Percentiles rank a stretch among this genome's conserved stretches.
Conservation (phyloP, 2,113 vertebrate species). For the Varanus salvator region DNA sequence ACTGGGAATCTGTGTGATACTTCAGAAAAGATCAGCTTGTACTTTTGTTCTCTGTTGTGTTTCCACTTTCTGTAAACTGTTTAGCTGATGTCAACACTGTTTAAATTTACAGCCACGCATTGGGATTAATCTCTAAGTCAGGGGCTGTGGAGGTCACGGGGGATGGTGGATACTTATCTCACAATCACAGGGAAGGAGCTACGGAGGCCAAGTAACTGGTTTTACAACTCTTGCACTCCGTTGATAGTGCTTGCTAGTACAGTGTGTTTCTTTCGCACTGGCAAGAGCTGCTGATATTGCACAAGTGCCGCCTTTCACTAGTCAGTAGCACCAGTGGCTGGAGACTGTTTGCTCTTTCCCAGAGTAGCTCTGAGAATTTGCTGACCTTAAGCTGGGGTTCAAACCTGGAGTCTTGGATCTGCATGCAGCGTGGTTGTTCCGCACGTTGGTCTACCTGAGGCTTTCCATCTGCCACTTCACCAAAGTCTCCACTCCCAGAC, state of each 20-base stretch:
- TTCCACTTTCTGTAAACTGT: constrained; percentile 23
- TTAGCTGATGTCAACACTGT: constrained; percentile 19
- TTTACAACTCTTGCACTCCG: no score
- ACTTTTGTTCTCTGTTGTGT: background rate
- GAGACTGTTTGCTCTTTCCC: no score
- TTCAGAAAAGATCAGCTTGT: constrained; percentile 1
- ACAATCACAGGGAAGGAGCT: background rate
- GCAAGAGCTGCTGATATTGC: no score
- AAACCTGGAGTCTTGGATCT: background rate
- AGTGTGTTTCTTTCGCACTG: no score
- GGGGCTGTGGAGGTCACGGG: background rate
- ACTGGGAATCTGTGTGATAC: background rate
- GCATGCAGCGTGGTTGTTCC: background rate
- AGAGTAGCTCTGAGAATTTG: no score
- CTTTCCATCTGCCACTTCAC: no score
- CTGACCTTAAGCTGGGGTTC: background rate
- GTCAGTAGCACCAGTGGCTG: no score
- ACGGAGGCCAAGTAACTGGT: no score
- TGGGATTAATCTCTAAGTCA: background rate
- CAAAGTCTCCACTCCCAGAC: no score
- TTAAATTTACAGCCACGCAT: background rate
- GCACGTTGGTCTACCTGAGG: no score
- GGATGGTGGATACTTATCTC: background rate
- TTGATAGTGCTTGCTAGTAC: no score
- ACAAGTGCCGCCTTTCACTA: no score